Evolutionary conservation across 2,797 vertebrate species (phyloP), one percentile per base, ranked within the genome.

Genomic region (Poeciliopsis turneri): DNA sequence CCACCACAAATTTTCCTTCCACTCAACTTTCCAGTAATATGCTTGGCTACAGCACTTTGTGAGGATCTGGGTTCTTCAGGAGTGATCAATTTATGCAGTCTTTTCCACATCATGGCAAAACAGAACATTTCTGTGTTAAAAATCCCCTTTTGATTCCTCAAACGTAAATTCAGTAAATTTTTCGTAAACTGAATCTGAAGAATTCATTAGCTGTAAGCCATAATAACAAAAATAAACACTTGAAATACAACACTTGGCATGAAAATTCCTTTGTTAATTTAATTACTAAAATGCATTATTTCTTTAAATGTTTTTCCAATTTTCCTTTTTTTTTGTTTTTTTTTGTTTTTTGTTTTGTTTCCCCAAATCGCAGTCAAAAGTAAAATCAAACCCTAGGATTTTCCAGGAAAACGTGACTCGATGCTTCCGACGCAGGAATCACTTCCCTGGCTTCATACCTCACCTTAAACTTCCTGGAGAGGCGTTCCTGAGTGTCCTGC

Each of bases 401-500:
- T 55, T 39, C 66, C 75, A 72, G 72, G 68, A 71, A 80, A 82
- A 64, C 72, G 71, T 53, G 77, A 81, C 74, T 78, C 75, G 4
- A 20, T 69, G 13, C 10, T 25, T 69, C 55, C 23, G 46, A 71
- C 12, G 68, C n/a, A 46, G 43, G 68, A 46, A 71, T 30, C 68
- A 23, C 25, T 28, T 28, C 13, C 68, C 43, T 28, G 43, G 43
- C 68, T 68, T 87, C 80, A 84, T 36, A 15, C 76, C 36, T 73
- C 43, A 25, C 39, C 39, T 25, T 74, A 84, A 87, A 86, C 83
- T 81, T 91, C 88, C 84, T 91, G 91, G 91, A 93, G 89, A 92
- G 77, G 91, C 87, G 75, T 88, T 92, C 83, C 86, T 86, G 90
- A 94, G 90, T 88, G 90, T 92, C 91, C 89, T 77, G 89, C 91